phyloP scores from a whole-genome alignment of 2,888 invertebrate genomes.

The Polyommatus icarus region DNA sequence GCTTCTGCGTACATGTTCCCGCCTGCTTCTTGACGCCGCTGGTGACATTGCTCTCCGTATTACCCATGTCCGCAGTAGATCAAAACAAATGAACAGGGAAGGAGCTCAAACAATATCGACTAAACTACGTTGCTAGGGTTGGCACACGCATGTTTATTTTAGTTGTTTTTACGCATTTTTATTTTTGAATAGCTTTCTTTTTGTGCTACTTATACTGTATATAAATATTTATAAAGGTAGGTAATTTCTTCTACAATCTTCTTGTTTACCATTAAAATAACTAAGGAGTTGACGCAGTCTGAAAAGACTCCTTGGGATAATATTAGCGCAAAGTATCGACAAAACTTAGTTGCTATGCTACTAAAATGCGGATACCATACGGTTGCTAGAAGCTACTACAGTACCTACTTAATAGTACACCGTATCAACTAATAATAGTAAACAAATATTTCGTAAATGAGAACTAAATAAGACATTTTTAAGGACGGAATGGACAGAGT shows the following conservation, averaged over 20 bases:
- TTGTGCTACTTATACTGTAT: too few species aligned
- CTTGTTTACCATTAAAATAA: not conserved
- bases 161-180: not conserved
- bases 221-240: too few species aligned
- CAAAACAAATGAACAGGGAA: not conserved
- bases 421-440: too few species aligned
- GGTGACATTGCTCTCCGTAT: conserved; percentile 93
- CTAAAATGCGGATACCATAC: not conserved
- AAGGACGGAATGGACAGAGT: not conserved
- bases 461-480: not conserved
- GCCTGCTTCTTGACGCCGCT: conserved; percentile 98
- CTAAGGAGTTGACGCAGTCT: not conserved
- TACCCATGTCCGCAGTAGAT: conserved; percentile 81
- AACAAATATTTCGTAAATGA: too few species aligned
- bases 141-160: not conserved
- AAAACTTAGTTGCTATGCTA: conserved; percentile 1
- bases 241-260: too few species aligned
- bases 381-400: not conserved
- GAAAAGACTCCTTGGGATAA: not conserved
- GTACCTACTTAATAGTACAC: not conserved
- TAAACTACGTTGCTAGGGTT: conserved; percentile 15
- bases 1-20: conserved; percentile 88
- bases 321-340: not conserved
- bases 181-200: not conserved
- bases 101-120: not conserved